Evolutionary conservation across 2,113 vertebrate species (phyloP).

Genomic region (Strix aluco): DNA sequence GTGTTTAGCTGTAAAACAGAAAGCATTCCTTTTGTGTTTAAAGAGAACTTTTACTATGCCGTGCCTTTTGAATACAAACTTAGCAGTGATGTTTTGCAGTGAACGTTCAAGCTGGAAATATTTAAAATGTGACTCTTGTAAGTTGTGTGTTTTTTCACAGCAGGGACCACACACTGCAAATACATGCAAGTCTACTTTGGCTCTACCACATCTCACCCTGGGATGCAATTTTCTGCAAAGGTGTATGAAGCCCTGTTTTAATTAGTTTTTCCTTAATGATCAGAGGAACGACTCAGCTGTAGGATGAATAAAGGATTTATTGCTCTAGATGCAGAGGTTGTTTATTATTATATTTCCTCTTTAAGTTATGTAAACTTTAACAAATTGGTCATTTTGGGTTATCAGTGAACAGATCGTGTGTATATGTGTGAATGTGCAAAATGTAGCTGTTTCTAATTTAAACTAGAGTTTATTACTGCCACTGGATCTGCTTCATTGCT

Average conservation of each 20-base stretch:
- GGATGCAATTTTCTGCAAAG: conserved; percentile 49
- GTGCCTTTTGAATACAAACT: background rate
- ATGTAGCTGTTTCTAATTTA: conserved; percentile 58
- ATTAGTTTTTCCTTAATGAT: conserved; percentile 53
- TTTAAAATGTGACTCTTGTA: conserved; percentile 39
- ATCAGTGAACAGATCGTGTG: background rate
- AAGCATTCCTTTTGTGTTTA: background rate
- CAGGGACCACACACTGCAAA: conserved; percentile 16
- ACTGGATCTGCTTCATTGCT: conserved; percentile 50
- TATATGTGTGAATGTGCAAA: background rate
- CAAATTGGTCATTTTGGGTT: conserved; percentile 21
- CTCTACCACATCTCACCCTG: conserved; percentile 16
- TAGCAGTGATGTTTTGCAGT: conserved; percentile 29
- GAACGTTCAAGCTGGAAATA: conserved; percentile 43
- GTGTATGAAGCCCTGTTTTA: conserved; percentile 43
- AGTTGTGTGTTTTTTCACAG: conserved; percentile 15
- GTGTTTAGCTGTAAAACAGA: background rate
- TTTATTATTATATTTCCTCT: conserved; percentile 12
- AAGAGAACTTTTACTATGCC: background rate
- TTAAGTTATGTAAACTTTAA: conserved; percentile 2
- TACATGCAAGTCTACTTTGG: background rate
- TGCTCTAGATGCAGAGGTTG: background rate
- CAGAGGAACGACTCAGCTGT: background rate
- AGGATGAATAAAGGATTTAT: conserved; percentile 21
- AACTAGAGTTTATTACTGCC: conserved; percentile 31